A percentile compares a stretch with the other conserved stretches of the same genome.
These are phyloP conservation scores for Formica selysi DNA, from an alignment of 1,140 invertebrate species.

Conservation along the genomic window DNA sequence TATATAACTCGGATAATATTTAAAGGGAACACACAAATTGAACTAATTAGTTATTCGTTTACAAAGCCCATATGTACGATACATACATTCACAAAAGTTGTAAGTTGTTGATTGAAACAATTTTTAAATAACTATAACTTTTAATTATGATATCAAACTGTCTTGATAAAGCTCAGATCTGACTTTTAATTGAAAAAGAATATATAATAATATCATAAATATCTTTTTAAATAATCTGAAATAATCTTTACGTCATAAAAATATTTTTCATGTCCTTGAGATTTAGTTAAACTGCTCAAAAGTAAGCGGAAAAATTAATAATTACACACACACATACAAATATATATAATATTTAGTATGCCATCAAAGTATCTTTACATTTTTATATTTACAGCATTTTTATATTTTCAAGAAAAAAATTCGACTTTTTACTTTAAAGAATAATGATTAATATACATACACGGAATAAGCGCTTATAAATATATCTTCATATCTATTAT, in stretches of 20 bases:
- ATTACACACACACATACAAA: not conserved
- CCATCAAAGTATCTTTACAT: not conserved
- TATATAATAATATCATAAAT: not conserved
- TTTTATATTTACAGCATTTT: slow-evolving; percentile 15
- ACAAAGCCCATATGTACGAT: not conserved
- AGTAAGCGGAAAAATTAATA: not conserved
- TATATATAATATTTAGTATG: not conserved
- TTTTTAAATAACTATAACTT: too few species aligned
- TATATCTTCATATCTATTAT: too few species aligned
- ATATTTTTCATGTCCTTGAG: not conserved
- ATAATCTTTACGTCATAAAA: not conserved
- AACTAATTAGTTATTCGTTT: slow-evolving; percentile 12
- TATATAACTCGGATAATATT: slow-evolving; percentile 17
- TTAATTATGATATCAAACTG: too few species aligned
- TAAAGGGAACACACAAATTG: not conserved
- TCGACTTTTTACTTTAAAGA: not conserved
- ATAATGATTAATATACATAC: too few species aligned
- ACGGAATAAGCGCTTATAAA: too few species aligned
- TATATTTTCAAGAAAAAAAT: slow-evolving; percentile 15
- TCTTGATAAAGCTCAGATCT: not conserved
- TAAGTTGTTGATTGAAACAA: not conserved
- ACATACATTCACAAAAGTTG: not conserved
- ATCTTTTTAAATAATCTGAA: slow-evolving; percentile 11
- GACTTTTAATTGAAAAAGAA: not conserved
- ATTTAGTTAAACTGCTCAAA: not conserved